These are phyloP conservation scores for Pteropus alecto DNA, from an alignment of 2,113 vertebrate species.

Conservation along the genomic window DNA sequence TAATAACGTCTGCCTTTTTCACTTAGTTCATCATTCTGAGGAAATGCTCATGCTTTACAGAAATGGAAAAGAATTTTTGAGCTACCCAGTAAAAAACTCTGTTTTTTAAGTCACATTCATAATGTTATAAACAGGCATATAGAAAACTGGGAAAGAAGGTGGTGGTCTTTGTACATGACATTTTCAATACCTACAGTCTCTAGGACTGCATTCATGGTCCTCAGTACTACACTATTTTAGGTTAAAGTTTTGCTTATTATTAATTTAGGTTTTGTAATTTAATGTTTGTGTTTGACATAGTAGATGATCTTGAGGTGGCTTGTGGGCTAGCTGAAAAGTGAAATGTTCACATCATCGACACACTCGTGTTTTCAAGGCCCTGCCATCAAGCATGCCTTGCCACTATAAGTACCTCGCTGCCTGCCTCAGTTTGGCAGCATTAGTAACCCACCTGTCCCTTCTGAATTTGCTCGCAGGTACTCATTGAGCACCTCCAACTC, in stretches of 20 bases:
- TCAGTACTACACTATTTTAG: neutral
- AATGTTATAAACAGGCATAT: neutral
- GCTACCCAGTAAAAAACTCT: neutral
- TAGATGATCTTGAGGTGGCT: neutral
- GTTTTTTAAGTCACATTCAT: neutral
- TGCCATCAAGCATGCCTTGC: neutral
- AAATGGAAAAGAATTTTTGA: neutral
- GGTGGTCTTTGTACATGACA: neutral
- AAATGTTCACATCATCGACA: neutral
- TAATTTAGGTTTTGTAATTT: neutral
- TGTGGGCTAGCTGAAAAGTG: neutral
- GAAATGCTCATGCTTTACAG: neutral
- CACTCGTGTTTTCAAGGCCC: neutral
- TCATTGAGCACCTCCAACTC: constrained; percentile 96
- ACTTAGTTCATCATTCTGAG: neutral
- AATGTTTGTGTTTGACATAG: neutral
- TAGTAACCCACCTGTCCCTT: neutral
- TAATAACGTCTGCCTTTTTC: neutral
- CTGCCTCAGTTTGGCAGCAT: too few relatives aligned
- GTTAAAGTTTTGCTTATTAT: neutral
- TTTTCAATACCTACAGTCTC: neutral
- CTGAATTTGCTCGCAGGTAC: constrained; percentile 83
- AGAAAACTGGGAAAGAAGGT: neutral
- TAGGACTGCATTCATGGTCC: neutral
- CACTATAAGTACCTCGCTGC: too few relatives aligned